These are phyloP conservation scores for Triplophysa dalaica DNA, from an alignment of 2,113 vertebrate genomes.

Conservation along the genomic window DNA sequence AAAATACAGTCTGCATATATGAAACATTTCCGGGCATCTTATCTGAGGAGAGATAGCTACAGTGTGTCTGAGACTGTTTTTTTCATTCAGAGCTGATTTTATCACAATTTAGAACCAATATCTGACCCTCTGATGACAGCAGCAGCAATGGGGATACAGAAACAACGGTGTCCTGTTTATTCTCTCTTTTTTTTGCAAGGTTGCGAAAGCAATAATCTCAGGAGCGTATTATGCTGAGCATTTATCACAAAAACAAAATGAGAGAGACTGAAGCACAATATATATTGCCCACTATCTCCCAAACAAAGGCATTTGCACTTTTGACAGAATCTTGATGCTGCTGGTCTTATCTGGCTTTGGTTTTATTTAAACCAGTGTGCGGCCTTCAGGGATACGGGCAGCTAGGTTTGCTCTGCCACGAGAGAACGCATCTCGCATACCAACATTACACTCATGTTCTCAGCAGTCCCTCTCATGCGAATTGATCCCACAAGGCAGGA, in stretches of 20 bases:
- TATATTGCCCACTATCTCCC: constrained; percentile 39
- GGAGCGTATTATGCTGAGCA: constrained; percentile 14
- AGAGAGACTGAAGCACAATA: constrained; percentile 7
- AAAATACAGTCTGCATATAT: not conserved
- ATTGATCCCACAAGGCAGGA: not conserved
- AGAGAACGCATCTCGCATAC: constrained; percentile 11
- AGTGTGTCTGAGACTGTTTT: constrained; percentile 26
- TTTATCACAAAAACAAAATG: constrained; percentile 32
- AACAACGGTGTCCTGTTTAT: not conserved
- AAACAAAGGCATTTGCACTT: constrained; percentile 53
- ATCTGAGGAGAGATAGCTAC: not conserved
- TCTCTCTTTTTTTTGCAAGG: not conserved
- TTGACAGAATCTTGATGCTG: constrained; percentile 33
- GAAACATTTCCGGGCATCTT: constrained; percentile 6
- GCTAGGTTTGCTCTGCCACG: not conserved
- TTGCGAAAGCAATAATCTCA: constrained; percentile 25
- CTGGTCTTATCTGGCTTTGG: constrained; percentile 35
- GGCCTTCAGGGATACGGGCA: constrained; percentile 37
- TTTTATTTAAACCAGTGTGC: constrained; percentile 22
- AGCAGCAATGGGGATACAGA: not conserved
- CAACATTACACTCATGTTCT: constrained; percentile 41
- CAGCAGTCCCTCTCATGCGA: constrained; percentile 25
- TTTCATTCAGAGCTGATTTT: constrained; percentile 11
- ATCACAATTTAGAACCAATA: constrained; percentile 43
- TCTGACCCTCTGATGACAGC: constrained; percentile 44